Evolutionary conservation across 1,140 invertebrate genomes (phyloP).

Genomic region (Tetragonula clypearis): DNA sequence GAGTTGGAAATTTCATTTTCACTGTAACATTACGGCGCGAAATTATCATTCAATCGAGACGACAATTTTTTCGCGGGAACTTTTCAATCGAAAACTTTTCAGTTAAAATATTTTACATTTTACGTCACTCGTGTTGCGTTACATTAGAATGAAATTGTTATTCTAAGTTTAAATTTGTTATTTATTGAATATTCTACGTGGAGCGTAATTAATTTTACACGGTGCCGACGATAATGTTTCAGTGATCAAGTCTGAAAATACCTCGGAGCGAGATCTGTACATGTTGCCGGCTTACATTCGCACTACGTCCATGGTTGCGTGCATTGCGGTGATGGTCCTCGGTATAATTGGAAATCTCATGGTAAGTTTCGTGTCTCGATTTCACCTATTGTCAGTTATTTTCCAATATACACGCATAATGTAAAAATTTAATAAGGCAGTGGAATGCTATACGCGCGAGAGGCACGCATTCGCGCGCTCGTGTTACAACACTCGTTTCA

Average conservation of each 20-base stretch:
- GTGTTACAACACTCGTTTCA: too few species aligned
- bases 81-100: too few species aligned
- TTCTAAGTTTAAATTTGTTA: neutral
- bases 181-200: neutral
- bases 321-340: constrained; percentile 89
- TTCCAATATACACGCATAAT: neutral
- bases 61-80: too few species aligned
- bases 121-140: too few species aligned
- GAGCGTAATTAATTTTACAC: neutral
- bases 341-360: constrained; percentile 73
- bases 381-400: neutral
- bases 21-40: too few species aligned
- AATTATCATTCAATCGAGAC: too few species aligned
- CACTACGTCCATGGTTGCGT: constrained; percentile 91
- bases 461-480: neutral
- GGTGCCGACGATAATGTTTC: constrained; percentile 46
- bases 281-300: constrained; percentile 91
- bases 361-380: constrained; percentile 50
- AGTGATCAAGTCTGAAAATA: constrained; percentile 68
- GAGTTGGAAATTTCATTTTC: neutral
- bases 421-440: neutral
- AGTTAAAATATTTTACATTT: too few species aligned
- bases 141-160: too few species aligned
- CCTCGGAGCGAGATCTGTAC: constrained; percentile 57
- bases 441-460: neutral